Base-by-base conservation (phyloP, 2,113 vertebrate species). In the Pachyramphus minor region DNA sequence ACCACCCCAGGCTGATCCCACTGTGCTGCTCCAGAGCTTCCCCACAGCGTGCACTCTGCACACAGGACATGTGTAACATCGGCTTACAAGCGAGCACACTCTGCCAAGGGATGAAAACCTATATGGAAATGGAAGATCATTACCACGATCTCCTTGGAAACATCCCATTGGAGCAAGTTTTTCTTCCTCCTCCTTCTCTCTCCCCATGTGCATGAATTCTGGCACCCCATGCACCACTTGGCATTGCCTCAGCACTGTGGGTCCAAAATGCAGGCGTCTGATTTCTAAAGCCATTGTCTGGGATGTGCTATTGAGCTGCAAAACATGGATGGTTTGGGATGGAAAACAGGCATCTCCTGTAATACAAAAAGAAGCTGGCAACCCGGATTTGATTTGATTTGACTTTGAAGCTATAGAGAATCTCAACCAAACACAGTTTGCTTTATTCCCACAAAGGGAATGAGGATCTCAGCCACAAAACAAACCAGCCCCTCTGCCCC, bases 201-300 rank as follows among this genome's bases (percentile, higher is more conserved):
- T 66, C 59, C 83, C 63, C 89, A 85, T 87, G 93, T 73, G 64
- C 81, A 89, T 11, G 39, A 71, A 91, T 96, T 93, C 93, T 97
- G 96, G 97, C 95, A 96, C 84, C 83, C 74, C 5, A 17, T 53
- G 72, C 30, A 22, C 27, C 14, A 41, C 91, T 89, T 95, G 89
- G 89, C 95, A 0, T 49, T 66, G 90, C 86, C 86, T 96, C 94
- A 80, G 91, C 89, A n/a, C 79, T 71, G 73, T 81, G 93, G 83
- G 85, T 96, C 90, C 93, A 97, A 95, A 90, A 85, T 18, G 71
- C 95, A 92, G 94, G 91, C 95, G 72, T 96, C 91, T 93, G 55
- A 80, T 95, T 97, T 96, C 95, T 95, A 95, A 97, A 97, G 86
- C 85, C 75, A 93, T 96, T 90, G 96, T 95, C 69, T 97, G 22